Percentiles rank a stretch among this genome's conserved stretches.
Evolutionary conservation across 2,888 invertebrate species (phyloP).

Genomic region (Andrena praecox): DNA sequence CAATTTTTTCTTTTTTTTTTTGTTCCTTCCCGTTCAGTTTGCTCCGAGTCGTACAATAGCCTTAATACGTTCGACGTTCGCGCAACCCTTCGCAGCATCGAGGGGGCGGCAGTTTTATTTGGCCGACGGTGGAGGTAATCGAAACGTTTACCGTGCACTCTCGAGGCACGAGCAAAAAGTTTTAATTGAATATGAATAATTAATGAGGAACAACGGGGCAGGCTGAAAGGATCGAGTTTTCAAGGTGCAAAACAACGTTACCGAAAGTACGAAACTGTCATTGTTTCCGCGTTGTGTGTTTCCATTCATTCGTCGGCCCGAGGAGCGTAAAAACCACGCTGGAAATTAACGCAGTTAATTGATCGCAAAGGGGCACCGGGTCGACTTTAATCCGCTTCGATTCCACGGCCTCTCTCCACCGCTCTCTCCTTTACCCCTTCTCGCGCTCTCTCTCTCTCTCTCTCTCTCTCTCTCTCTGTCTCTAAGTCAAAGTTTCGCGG

Average conservation of each 20-base stretch:
- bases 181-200: constrained; percentile 72
- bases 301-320: neutral
- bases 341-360: constrained; percentile 10
- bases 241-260: constrained; percentile 31
- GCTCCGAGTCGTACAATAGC: constrained; percentile 53
- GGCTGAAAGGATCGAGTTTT: constrained; percentile 13
- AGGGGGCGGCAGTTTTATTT: constrained; percentile 46
- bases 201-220: constrained; percentile 45
- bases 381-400: neutral
- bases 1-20: constrained; percentile 18
- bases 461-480: no score
- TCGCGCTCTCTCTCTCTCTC: no score
- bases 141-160: constrained; percentile 64
- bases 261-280: constrained; percentile 33
- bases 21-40: constrained; percentile 23
- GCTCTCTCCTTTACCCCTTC: no score
- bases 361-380: constrained; percentile 10
- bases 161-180: constrained; percentile 56
- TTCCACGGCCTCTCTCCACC: no score
- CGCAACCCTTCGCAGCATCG: constrained; percentile 28
- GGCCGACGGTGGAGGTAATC: constrained; percentile 52
- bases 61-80: constrained; percentile 38
- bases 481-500: constrained; percentile 17
- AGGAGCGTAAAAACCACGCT: neutral
- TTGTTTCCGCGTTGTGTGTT: constrained; percentile 26